Evolutionary conservation across 2,113 vertebrate species (phyloP).

Genomic region (Dolichallabes microphthalmus): DNA sequence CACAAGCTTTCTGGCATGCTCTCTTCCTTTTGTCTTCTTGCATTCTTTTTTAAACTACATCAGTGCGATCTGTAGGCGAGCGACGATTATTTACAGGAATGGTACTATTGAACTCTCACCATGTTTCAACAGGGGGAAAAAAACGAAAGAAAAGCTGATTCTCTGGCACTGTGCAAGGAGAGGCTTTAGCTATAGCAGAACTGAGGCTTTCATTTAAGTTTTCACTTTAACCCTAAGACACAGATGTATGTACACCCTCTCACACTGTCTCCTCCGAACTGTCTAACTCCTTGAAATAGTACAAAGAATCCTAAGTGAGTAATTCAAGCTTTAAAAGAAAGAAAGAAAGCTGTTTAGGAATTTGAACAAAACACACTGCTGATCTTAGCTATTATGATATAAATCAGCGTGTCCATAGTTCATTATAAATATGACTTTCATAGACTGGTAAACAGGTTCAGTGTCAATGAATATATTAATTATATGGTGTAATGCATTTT

Average conservation of each 20-base stretch:
- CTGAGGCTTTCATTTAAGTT: background rate
- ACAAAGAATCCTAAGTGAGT: background rate
- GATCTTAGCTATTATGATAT: background rate
- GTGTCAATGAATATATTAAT: background rate
- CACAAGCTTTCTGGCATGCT: conserved; percentile 25
- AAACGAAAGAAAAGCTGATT: background rate
- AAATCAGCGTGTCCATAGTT: background rate
- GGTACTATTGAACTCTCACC: background rate
- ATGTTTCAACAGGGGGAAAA: background rate
- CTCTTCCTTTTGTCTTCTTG: conserved; percentile 40
- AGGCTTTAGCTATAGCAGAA: background rate
- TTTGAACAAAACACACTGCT: background rate
- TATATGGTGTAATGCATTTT: background rate
- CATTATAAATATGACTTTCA: background rate
- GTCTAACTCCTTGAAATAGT: background rate
- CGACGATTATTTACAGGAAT: conserved; percentile 23
- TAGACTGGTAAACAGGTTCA: background rate
- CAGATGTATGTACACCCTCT: background rate
- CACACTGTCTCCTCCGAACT: background rate
- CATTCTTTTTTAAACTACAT: conserved; percentile 11
- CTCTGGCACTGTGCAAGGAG: background rate
- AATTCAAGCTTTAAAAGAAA: background rate
- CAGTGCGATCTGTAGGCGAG: conserved; percentile 22
- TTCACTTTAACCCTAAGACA: background rate
- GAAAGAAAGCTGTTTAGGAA: too few relatives aligned